Percentiles rank a stretch among this genome's conserved stretches.
phyloP scores from a whole-genome alignment of 2,797 vertebrate genomes.

The Rhinella marina region DNA sequence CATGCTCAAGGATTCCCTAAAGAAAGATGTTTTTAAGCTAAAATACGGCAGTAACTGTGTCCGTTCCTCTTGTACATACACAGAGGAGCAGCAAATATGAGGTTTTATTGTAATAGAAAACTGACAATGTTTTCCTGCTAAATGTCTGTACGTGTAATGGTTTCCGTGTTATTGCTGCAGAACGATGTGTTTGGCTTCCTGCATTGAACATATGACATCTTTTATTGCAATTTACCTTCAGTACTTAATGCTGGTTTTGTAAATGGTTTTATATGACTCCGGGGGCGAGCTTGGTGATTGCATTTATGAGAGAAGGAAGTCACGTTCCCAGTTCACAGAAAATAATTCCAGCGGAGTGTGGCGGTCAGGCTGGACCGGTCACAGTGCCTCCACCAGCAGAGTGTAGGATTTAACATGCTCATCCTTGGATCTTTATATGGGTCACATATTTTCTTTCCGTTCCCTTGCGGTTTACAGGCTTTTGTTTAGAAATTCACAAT shows the following conservation, averaged over 20 bases:
- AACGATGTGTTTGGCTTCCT: not conserved
- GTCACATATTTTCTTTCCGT: not conserved
- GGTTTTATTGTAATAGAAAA: not conserved
- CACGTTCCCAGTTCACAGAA: not conserved
- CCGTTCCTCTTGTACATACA: not conserved
- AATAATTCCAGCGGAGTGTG: not conserved
- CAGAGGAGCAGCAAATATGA: not conserved
- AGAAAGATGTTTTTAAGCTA: not conserved
- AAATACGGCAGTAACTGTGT: not conserved
- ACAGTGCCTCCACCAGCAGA: not conserved
- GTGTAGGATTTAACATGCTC: not conserved
- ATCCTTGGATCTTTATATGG: not conserved
- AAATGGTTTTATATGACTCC: slow-evolving; percentile 6
- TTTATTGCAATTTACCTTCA: slow-evolving; percentile 16
- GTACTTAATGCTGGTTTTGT: slow-evolving; percentile 5
- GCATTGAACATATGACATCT: slow-evolving; percentile 6
- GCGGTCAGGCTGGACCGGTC: not conserved
- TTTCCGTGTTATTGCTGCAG: not conserved
- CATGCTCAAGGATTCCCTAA: not conserved
- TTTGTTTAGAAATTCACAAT: not conserved
- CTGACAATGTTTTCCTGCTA: not conserved
- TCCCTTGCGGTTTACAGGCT: not conserved
- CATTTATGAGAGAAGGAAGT: not conserved
- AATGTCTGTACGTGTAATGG: not conserved
- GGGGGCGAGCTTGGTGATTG: not conserved